Conservation (phyloP, 2,888 invertebrate species). For the Dryobota labecula region DNA sequence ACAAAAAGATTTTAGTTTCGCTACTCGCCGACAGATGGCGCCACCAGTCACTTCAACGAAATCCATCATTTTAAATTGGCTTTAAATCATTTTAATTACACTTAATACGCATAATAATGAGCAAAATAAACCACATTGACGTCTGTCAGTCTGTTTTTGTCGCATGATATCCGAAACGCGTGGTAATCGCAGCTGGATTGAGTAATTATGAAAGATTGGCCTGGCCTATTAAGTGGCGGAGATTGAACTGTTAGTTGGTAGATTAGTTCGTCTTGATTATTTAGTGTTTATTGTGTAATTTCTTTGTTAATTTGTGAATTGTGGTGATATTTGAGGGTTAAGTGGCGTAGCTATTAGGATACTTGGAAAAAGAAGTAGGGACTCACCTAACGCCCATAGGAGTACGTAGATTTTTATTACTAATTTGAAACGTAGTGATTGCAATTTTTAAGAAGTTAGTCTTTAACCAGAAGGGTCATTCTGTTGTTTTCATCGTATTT, state of each 20-base stretch:
- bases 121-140: constrained; percentile 44
- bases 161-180: constrained; percentile 53
- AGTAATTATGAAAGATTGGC: constrained; percentile 70
- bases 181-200: constrained; percentile 57
- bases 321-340: constrained; percentile 1
- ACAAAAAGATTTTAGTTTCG: constrained; percentile 38
- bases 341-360: constrained; percentile 14
- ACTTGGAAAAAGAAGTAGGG: background rate
- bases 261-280: constrained; percentile 43
- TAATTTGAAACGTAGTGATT: background rate
- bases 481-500: background rate
- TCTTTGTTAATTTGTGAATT: constrained; percentile 38
- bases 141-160: constrained; percentile 60
- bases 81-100: constrained; percentile 78
- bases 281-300: constrained; percentile 29
- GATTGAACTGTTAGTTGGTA: constrained; percentile 47
- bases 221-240: constrained; percentile 61
- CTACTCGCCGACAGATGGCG: constrained; percentile 85
- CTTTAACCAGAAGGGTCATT: too few relatives aligned
- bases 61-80: constrained; percentile 45
- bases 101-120: constrained; percentile 72
- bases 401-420: background rate
- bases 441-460: background rate
- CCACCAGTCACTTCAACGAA: constrained; percentile 31
- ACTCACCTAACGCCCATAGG: too few relatives aligned